phyloP scores from a whole-genome alignment of 2,113 vertebrate species.

The Sylvietta virens region DNA sequence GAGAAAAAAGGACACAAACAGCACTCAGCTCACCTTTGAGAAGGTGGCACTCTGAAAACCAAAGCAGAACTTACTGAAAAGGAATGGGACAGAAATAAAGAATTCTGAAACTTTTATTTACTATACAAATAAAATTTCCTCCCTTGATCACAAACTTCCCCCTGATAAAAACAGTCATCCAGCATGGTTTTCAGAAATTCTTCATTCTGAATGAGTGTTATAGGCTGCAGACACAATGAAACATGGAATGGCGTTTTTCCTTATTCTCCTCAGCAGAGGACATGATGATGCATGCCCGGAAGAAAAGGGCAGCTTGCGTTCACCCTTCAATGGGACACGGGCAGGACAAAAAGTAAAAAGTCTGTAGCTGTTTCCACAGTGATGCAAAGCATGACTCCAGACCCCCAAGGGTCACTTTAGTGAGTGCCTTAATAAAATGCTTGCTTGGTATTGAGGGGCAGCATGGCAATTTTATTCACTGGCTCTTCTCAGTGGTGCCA shows the following conservation, averaged over 20 bases:
- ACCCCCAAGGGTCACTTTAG: accelerated
- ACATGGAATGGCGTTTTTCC: accelerated
- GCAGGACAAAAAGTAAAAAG: accelerated
- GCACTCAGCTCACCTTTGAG: neutral
- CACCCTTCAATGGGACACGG: accelerated
- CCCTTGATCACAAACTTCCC: neutral
- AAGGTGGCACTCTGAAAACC: neutral
- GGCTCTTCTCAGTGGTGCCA: neutral
- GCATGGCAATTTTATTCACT: neutral
- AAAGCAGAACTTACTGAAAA: neutral
- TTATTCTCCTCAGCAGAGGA: neutral
- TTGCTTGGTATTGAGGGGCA: accelerated
- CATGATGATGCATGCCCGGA: neutral
- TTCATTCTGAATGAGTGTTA: neutral
- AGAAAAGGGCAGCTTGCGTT: neutral
- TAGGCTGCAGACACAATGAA: neutral
- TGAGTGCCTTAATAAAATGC: neutral
- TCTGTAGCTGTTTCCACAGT: neutral
- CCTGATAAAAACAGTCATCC: neutral
- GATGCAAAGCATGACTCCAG: neutral
- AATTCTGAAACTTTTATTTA: neutral
- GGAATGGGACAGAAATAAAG: neutral
- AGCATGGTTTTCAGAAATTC: neutral
- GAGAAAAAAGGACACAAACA: neutral
- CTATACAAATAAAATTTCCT: neutral